These are phyloP conservation scores for Podilymbus podiceps DNA, from an alignment of 2,113 vertebrate species.

Conservation along the genomic window DNA sequence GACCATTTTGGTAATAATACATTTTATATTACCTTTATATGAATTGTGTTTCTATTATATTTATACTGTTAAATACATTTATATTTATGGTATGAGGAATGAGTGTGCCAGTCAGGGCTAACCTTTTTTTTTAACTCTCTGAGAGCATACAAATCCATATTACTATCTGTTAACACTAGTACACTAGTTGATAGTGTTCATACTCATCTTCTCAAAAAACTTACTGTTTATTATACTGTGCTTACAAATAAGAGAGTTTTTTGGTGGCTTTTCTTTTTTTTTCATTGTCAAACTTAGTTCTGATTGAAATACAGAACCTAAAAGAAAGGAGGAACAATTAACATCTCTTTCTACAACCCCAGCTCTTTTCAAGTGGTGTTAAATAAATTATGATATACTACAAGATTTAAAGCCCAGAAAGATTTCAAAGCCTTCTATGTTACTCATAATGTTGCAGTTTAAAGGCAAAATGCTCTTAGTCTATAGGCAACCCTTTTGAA, in stretches of 20 bases:
- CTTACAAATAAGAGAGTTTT: not conserved
- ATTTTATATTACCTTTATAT: not conserved
- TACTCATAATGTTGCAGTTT: not conserved
- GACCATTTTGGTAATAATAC: not conserved
- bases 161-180: not conserved
- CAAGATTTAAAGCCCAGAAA: slow-evolving; percentile 24
- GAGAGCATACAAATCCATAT: not conserved
- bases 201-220: not conserved
- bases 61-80: not conserved
- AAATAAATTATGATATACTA: not conserved
- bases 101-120: not conserved
- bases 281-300: not conserved
- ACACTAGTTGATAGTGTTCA: not conserved
- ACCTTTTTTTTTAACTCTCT: not conserved
- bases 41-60: not conserved
- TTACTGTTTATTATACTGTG: not conserved
- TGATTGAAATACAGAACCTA: not conserved
- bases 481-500: not conserved
- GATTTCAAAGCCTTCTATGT: not conserved
- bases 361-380: not conserved
- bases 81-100: not conserved
- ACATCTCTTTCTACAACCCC: not conserved
- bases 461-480: slow-evolving; percentile 17
- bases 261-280: not conserved
- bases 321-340: not conserved